Evolutionary conservation across 2,113 vertebrate species (phyloP).

Genomic region (Caranx melampygus): DNA sequence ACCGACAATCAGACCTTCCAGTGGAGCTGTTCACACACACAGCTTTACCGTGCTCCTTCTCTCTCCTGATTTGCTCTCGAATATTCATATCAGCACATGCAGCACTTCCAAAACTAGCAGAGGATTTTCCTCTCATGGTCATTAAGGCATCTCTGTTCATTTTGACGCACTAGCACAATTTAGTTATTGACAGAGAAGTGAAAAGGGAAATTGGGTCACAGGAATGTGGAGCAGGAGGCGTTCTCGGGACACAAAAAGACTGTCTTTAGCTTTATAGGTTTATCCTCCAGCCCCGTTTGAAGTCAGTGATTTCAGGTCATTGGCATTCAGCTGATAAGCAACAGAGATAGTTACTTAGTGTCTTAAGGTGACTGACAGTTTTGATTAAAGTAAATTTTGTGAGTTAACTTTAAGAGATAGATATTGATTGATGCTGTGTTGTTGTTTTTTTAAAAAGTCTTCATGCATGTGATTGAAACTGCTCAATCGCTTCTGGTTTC

Average conservation of each 20-base stretch:
- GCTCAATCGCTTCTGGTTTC: constrained; percentile 67
- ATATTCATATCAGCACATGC: background rate
- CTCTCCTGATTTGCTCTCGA: background rate
- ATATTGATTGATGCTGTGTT: constrained; percentile 72
- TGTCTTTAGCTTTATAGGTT: constrained; percentile 62
- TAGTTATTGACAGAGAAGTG: constrained; percentile 53
- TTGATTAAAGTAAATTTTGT: constrained; percentile 68
- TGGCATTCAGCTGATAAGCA: constrained; percentile 70
- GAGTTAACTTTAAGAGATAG: constrained; percentile 70
- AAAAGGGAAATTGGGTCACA: constrained; percentile 68
- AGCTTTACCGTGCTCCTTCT: background rate
- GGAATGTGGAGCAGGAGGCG: constrained; percentile 59
- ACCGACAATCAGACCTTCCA: background rate
- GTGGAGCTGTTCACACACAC: background rate
- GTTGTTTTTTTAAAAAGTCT: constrained; percentile 55
- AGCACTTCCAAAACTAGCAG: constrained; percentile 2
- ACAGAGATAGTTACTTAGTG: constrained; percentile 56
- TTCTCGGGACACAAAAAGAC: constrained; percentile 64
- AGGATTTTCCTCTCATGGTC: constrained; percentile 5
- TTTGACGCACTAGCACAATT: constrained; percentile 35
- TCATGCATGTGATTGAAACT: constrained; percentile 73
- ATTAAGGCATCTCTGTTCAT: constrained; percentile 38
- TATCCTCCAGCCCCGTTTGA: constrained; percentile 65
- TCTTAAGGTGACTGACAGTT: constrained; percentile 56
- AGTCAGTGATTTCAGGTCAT: constrained; percentile 67